These are phyloP conservation scores for Polypedilum vanderplanki DNA, from an alignment of 1,140 invertebrate genomes.

Conservation along the genomic window DNA sequence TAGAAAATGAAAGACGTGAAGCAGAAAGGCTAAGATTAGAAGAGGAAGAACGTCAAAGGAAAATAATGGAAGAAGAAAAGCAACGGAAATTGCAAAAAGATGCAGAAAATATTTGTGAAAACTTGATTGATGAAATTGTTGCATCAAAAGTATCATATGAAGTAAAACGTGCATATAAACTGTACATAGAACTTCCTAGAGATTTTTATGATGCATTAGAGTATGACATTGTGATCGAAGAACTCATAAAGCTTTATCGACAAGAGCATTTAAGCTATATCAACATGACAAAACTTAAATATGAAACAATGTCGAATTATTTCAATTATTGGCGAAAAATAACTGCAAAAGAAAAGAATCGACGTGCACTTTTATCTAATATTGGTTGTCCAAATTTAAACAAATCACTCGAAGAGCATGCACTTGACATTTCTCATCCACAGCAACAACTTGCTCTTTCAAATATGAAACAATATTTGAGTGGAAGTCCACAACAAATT, in stretches of 20 bases:
- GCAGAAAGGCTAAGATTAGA: conserved; percentile 29
- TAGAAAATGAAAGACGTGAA: conserved; percentile 37
- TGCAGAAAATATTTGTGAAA: conserved; percentile 35
- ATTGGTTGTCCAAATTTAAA: conserved; percentile 3
- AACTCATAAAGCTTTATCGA: background rate
- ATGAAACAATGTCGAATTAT: background rate
- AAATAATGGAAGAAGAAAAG: conserved; percentile 40
- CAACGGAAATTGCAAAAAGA: conserved; percentile 45
- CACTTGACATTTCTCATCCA: conserved; percentile 44
- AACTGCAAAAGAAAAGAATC: background rate
- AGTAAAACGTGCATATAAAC: conserved; percentile 34
- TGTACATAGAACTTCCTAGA: conserved; percentile 37
- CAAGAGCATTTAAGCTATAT: background rate
- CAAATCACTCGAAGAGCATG: conserved; percentile 30
- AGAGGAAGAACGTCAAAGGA: conserved; percentile 40
- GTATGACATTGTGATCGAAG: conserved; percentile 37
- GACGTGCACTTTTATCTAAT: background rate
- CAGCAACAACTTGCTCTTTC: conserved; percentile 50
- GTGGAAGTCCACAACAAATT: conserved; percentile 42
- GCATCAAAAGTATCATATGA: conserved; percentile 32
- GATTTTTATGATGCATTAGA: conserved; percentile 41
- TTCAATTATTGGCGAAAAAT: background rate
- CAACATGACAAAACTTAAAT: background rate
- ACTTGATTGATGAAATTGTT: background rate
- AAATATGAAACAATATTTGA: conserved; percentile 44